Conservation (phyloP, 2,888 invertebrate genomes). For the Schizaphis graminum region DNA sequence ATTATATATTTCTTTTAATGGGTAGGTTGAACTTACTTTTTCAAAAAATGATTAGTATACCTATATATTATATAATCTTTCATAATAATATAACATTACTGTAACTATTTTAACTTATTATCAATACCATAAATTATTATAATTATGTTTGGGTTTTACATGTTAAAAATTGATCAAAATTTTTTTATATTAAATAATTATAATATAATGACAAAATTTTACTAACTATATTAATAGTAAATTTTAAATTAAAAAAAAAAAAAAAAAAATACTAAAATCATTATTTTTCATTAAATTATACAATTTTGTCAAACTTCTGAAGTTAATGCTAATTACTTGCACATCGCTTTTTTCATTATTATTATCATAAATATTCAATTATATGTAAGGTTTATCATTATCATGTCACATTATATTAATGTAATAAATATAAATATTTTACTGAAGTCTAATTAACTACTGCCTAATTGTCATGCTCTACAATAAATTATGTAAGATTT, state of each 20-base stretch:
- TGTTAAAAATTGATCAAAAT: neutral
- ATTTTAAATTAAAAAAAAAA: neutral
- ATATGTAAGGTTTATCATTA: neutral
- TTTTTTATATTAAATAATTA: neutral
- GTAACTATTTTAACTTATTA: neutral
- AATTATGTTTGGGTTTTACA: neutral
- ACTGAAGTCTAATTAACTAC: neutral
- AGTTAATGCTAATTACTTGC: neutral
- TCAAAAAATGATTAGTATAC: neutral
- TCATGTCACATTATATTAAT: neutral
- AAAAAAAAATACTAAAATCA: neutral
- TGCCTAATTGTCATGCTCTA: neutral
- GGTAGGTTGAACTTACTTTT: neutral
- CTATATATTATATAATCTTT: neutral
- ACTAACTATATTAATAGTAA: neutral
- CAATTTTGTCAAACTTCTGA: neutral
- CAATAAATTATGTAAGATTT: too few relatives aligned
- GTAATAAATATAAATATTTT: neutral
- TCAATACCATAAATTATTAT: neutral
- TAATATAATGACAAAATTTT: neutral
- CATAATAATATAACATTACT: neutral
- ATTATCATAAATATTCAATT: neutral
- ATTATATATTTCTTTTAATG: too few relatives aligned
- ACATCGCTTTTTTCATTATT: neutral
- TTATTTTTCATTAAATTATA: neutral